A percentile compares a stretch with the other conserved stretches of the same genome.
These are phyloP conservation scores for Pecten maximus DNA, from an alignment of 2,888 invertebrate species.

Conservation along the genomic window DNA sequence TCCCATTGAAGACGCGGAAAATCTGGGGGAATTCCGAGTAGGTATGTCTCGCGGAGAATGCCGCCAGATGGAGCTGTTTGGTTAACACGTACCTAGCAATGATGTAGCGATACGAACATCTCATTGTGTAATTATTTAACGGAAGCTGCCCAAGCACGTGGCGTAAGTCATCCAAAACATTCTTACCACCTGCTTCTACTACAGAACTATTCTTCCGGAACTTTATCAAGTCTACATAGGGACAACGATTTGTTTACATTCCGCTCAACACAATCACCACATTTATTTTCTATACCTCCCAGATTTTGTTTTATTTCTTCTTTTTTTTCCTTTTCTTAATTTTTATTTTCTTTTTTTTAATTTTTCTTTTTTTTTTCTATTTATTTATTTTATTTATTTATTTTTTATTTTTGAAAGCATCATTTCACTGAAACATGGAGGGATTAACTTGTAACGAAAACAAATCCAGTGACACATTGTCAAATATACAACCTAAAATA, in stretches of 20 bases:
- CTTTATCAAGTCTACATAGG: neutral
- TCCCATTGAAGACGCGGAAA: neutral
- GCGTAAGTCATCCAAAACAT: neutral
- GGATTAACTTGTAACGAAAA: no score
- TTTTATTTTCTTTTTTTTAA: no score
- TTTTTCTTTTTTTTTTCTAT: no score
- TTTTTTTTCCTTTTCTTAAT: no score
- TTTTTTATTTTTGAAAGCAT: no score
- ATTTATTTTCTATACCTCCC: no score
- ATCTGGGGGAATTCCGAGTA: conserved; percentile 18
- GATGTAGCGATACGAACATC: neutral
- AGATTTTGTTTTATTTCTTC: no score
- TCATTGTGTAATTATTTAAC: neutral
- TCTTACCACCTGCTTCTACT: neutral
- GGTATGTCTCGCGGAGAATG: neutral
- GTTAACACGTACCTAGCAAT: neutral
- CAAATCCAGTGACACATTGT: no score
- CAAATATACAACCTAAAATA: no score
- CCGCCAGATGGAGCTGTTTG: neutral
- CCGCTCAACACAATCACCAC: no score
- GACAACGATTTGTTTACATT: neutral
- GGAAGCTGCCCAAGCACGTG: conserved; percentile 7
- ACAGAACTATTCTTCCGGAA: neutral
- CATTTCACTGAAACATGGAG: no score
- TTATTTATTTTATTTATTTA: no score